Evolutionary conservation across 2,113 vertebrate species (phyloP), one percentile per base, ranked within the genome.

Genomic region (Pseudolaguvia tuberculata): DNA sequence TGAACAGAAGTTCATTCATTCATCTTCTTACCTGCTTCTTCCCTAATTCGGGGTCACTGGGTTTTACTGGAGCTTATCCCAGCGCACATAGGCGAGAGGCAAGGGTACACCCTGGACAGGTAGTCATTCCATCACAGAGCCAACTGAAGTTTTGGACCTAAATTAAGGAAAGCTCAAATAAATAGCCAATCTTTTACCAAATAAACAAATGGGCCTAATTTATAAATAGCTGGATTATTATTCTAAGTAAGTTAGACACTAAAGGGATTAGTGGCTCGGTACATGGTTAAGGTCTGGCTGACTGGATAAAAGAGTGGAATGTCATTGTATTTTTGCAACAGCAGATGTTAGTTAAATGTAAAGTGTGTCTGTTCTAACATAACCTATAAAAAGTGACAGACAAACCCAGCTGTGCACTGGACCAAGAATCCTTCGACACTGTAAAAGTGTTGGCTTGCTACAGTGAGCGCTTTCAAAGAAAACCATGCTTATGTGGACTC

Each of bases 401-500:
- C 74, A 53, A 27, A 53, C 27, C 27, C 56, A 39, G 56, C 74
- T n/a, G 62, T 73, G 66, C 27, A 72, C 69, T 50, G 61, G 29
- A 74, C 61, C 72, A 68, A 63, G 45, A 78, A 39, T 17, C 63
- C 52, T 47, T 63, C 78, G 69, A 55, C 69, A 79, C 73, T 51
- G 45, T 57, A 55, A 55, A 42, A 55, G 72, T 68, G 62, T 75
- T 76, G 48, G 58, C 29, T 76, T 77, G 76, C 39, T 67, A 51
- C 72, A 81, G 79, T 79, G 62, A 66, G 62, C 50, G 79, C 62
- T 51, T 77, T 75, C 47, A 69, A 63, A 73, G 65, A 75, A 67
- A 80, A 80, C 80, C 61, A 74, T 42, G 59, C 78, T 81, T 77
- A 69, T 79, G 59, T 71, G 52, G 75, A 76, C 52, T 80, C 81